Base-by-base conservation (phyloP, 2,888 invertebrate genomes). In the Mylabris sibirica region DNA sequence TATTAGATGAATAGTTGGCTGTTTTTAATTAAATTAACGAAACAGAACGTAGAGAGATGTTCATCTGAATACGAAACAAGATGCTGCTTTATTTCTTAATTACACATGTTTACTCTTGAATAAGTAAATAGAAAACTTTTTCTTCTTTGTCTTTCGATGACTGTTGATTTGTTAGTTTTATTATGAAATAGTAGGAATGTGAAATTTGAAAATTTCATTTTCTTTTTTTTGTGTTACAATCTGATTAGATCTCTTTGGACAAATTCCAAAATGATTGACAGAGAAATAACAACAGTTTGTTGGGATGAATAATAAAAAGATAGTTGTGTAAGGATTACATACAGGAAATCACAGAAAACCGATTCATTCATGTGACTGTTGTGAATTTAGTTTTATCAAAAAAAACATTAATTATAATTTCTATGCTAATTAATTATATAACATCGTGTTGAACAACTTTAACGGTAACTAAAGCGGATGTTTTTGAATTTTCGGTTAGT, bases 21-120 rank as follows among this genome's bases (percentile, higher is more conserved):
- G 30, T 30, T 57, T 26, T n/a, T 24, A 5, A 1, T 24, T 4
- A 20, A 30, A 12, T 5, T 0, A 61, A 60, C n/a, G 12, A 30
- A 34, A 34, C 22, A 30, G 14, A 34, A 26, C 60, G 60, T 60
- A n/a, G n/a, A 59, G 9, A 34, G 38, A 34, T 53, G 53, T 53
- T 2, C 5, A 57, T 57, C 24, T 30, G 12, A 3, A 22, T 12
- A 22, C 14, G 57, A 57, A 22, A 57, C 9, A 24, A 24, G 24
- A 57, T 24, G 24, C 24, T 57, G 3, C 26, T 26, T 57, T 57
- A 26, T 57, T 6, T 26, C 26, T 5, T 26, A n/a, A 8, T 26
- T 57, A 57, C 24, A 57, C 26, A 57, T 57, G 57, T 57, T 53
- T 20, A 9, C 20, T 53, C 0, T 22, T 53, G 24, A 26, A n/a